These are phyloP conservation scores for Sylvilagus bachmani DNA, from an alignment of 2,113 vertebrate species.

Conservation along the genomic window DNA sequence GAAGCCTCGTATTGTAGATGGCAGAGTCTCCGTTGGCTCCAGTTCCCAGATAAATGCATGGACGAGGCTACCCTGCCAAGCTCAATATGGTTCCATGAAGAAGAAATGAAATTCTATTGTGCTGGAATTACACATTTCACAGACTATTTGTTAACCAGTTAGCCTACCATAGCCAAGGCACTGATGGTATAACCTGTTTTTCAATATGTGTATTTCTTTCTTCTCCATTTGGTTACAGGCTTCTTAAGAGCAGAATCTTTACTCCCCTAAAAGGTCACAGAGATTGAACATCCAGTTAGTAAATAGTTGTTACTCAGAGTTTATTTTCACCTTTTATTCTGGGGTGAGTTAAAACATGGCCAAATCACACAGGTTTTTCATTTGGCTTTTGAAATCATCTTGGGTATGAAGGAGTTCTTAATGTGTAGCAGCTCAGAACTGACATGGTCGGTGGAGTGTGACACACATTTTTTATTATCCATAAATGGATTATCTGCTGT, in stretches of 20 bases:
- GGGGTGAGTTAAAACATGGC: conserved; percentile 34
- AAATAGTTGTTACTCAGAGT: not conserved
- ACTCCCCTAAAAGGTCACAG: not conserved
- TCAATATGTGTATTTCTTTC: not conserved
- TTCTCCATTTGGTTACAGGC: not conserved
- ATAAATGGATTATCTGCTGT: conserved; percentile 78
- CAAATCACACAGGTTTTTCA: conserved; percentile 1
- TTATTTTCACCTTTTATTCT: conserved; percentile 7
- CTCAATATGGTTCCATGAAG: not conserved
- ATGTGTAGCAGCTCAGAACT: conserved; percentile 19
- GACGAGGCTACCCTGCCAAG: not conserved
- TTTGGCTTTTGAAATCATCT: conserved; percentile 57
- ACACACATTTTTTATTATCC: conserved; percentile 71
- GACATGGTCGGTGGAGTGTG: conserved; percentile 65
- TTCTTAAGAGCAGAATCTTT: not conserved
- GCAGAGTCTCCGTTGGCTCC: not conserved
- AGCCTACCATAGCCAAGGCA: not conserved
- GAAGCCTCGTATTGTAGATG: not conserved
- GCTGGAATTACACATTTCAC: not conserved
- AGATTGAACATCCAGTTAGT: not conserved
- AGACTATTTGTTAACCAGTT: not conserved
- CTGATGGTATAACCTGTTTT: not conserved
- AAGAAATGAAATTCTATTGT: not conserved
- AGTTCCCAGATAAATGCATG: not conserved
- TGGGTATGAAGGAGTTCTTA: conserved; percentile 37